Evolutionary conservation across 92 coral and sea anemone species (phyloP), one percentile per base, ranked within the genome.

Genomic region (Heliopora coerulea): DNA sequence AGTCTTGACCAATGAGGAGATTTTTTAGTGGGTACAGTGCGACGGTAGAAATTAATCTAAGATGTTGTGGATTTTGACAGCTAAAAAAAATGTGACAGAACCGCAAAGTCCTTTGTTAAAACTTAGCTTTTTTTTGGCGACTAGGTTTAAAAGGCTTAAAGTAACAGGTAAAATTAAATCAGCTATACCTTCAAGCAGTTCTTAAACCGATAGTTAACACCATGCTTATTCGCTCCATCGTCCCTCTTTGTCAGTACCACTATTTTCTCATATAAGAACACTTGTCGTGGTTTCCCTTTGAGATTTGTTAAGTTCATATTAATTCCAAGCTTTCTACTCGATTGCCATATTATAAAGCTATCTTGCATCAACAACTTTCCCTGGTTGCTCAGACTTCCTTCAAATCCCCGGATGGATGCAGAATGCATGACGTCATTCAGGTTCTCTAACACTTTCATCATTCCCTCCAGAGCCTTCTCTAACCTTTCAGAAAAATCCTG

Each of bases 381-480:
- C 48, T 91, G 96, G 49, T 93, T 95, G 44, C 89, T 83, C 21
- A 87, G 74, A 87, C 83, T 90, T 27, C 98, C 98, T 69, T 74
- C 82, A 82, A 76, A 93, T 67, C 96, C 98, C 56, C 81, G 89
- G 28, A 93, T 86, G 32, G 91, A 91, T 25, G 95, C 80, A n/a
- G 98, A 93, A 73, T 93, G 98, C 98, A 93, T 93, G 61, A 93
- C 98, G 79, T 93, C 98, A 82, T 93, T 93, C 11, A 93, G 80
- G 68, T 93, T 96, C 48, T 96, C 88, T 33, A 93, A 68, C 17
- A 90, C 98, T 18, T 85, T 88, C 79, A 90, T 86, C 98, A 93
- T 93, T 26, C 96, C 85, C 37, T 90, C 95, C 19, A 86, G 87
- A 3, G 98, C 98, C 68, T 89, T 84, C 89, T 91, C 83, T 59